Evolutionary conservation across 2,888 invertebrate species (phyloP).

Genomic region (Hipparchia semele): DNA sequence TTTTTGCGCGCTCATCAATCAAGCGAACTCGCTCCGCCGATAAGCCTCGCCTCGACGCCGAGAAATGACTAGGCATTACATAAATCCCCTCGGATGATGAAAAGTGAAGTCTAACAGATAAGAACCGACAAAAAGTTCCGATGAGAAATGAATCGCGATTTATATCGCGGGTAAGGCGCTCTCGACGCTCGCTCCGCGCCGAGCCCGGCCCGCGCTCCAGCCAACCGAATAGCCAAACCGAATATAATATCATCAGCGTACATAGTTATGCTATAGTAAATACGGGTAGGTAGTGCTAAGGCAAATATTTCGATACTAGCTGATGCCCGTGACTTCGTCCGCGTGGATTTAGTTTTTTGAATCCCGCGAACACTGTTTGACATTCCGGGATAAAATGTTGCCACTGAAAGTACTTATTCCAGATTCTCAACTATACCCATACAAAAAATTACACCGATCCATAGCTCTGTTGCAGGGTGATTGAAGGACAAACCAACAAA

Average conservation of each 20-base stretch:
- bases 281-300: not conserved
- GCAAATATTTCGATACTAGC: no score
- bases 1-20: conserved; percentile 84
- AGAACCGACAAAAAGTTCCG: conserved; percentile 84
- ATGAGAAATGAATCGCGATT: conserved; percentile 84
- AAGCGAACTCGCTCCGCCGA: conserved; percentile 80
- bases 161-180: conserved; percentile 67
- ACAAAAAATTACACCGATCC: no score
- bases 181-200: conserved; percentile 39
- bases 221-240: not conserved
- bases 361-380: no score
- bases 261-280: not conserved
- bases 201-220: conserved; percentile 20
- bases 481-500: no score
- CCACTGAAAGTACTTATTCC: no score
- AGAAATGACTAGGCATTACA: conserved; percentile 85
- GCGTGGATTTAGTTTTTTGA: no score
- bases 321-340: no score
- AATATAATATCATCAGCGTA: not conserved
- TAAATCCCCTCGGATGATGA: conserved; percentile 84
- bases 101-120: conserved; percentile 85
- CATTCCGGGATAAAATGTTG: no score
- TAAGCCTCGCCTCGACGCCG: conserved; percentile 83
- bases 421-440: no score
- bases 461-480: no score